Evolutionary conservation across 2,888 invertebrate species (phyloP).

Genomic region (Aplocera efformata): DNA sequence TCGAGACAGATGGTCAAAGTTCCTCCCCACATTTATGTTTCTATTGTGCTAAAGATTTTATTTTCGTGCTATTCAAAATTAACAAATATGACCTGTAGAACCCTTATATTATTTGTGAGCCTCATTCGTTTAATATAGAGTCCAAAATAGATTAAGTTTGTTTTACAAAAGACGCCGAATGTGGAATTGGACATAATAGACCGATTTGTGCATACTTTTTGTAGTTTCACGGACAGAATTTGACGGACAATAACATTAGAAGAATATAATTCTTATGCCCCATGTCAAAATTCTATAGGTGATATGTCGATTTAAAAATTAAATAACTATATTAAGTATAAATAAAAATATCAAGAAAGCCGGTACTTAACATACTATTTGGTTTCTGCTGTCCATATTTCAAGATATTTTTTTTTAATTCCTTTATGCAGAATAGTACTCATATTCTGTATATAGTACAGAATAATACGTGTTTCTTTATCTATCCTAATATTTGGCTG

Average conservation of each 20-base stretch:
- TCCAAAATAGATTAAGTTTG: constrained; percentile 7
- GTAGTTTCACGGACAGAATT: constrained; percentile 12
- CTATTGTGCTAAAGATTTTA: constrained; percentile 47
- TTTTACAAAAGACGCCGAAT: constrained; percentile 22
- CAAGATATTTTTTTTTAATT: too few relatives aligned
- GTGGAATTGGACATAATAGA: constrained; percentile 29
- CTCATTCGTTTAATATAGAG: constrained; percentile 23
- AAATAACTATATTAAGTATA: too few relatives aligned
- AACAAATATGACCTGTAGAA: constrained; percentile 21
- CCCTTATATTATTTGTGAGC: constrained; percentile 2
- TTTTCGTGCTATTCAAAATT: constrained; percentile 36
- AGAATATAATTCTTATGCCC: constrained; percentile 7
- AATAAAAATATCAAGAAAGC: too few relatives aligned
- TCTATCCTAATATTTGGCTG: too few relatives aligned
- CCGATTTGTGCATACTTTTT: constrained; percentile 32
- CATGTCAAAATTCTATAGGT: constrained; percentile 6
- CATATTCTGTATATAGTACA: too few relatives aligned
- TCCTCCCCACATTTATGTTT: constrained; percentile 46
- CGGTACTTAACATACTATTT: too few relatives aligned
- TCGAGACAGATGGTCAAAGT: constrained; percentile 59
- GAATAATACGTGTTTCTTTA: too few relatives aligned
- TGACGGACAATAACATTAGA: constrained; percentile 10
- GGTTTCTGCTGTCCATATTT: too few relatives aligned
- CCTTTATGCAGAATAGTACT: too few relatives aligned
- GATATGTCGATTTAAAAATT: too few relatives aligned